Percentiles rank a stretch among this genome's conserved stretches.
These are phyloP conservation scores for Actenoides lindsayi DNA, from an alignment of 2,113 vertebrate genomes.

Conservation along the genomic window DNA sequence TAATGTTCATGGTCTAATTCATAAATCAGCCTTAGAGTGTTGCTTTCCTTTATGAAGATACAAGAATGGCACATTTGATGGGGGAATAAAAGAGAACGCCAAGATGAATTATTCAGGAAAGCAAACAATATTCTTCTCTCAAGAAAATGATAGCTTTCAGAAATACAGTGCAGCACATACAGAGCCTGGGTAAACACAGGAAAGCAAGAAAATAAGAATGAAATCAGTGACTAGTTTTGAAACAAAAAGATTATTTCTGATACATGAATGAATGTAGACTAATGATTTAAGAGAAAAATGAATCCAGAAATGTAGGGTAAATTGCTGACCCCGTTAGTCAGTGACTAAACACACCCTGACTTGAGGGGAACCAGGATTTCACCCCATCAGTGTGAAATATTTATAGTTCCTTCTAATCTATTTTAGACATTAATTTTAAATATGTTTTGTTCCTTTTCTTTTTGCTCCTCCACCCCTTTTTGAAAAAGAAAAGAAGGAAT, in stretches of 20 bases:
- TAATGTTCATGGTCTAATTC: constrained; percentile 51
- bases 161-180: background rate
- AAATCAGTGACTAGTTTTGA: background rate
- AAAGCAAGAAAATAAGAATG: constrained; percentile 5
- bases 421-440: constrained; percentile 3
- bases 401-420: constrained; percentile 20
- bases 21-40: constrained; percentile 8
- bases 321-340: background rate
- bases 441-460: background rate
- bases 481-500: background rate
- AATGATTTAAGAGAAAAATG: background rate
- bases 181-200: background rate
- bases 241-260: background rate
- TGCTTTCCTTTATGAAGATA: constrained; percentile 3
- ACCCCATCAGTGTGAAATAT: background rate
- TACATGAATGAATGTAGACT: background rate
- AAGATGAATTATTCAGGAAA: constrained; percentile 53
- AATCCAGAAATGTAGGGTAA: background rate
- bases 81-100: constrained; percentile 41
- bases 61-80: constrained; percentile 12
- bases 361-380: constrained; percentile 3
- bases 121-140: constrained; percentile 29
- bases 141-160: constrained; percentile 31
- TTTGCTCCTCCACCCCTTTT: background rate
- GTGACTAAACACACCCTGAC: background rate